Evolutionary conservation across 1,140 invertebrate genomes (phyloP), one percentile per base, ranked within the genome.

Genomic region (Bombus vancouverensis): DNA sequence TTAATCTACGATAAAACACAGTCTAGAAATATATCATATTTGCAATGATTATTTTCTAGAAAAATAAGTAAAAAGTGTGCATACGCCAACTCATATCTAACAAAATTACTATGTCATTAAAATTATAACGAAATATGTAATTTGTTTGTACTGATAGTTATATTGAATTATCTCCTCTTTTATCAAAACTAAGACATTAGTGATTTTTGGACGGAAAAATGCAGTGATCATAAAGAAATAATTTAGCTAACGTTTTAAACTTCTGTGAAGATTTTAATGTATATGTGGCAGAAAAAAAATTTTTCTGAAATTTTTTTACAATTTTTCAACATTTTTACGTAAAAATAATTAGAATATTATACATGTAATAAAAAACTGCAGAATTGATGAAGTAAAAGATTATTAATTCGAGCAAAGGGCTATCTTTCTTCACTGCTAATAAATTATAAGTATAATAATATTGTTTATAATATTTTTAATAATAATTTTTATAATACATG

Each of bases 371-470:
- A 65, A 15, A 18, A 53, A 39, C 65, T 44, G 57, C 3, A 53
- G 72, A 71, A 57, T 47, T 34, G 8, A 71, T 65, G 66, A 62
- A 70, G 25, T 76, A 62, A 25, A 77, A 65, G 59, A 71, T 81
- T 59, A 85, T 39, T 85, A 85, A 70, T 86, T 87, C 59, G 34
- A n/a, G 44, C 9, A 84, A 53, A 76, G 32, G 59, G 71, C 47
- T 68, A 85, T 59, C n/a, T 74, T n/a, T 57, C 32, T 59, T 57
- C 62, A 68, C 66, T 76, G 68, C 44, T 47, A 85, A 84, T 87
- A 87, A 84, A 79, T 84, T 85, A 77, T 37, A 80, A 62, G 15
- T 80, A 66, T 68, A 77, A 34, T 78, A 47, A 78, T 81, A 88
- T 78, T 32, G 32, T 32, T 32, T 32, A 32, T 32, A 32, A 32